Percentiles rank a stretch among this genome's conserved stretches.
Evolutionary conservation across 2,113 vertebrate genomes (phyloP).

Genomic region (Toxotes chatareus): DNA sequence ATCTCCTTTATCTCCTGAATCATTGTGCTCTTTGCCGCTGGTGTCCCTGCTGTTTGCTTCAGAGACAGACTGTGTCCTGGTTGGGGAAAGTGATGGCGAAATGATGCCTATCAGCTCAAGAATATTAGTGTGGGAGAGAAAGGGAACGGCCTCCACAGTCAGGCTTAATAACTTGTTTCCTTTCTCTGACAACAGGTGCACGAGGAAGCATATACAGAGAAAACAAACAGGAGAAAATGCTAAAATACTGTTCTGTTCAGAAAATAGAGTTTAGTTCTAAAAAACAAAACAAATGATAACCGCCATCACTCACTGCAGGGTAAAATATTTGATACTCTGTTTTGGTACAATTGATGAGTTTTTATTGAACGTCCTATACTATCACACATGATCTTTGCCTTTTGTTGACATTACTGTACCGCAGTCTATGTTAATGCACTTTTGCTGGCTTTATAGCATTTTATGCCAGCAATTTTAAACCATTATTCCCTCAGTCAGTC

Average conservation of each 20-base stretch:
- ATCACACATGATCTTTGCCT: slow-evolving; percentile 26
- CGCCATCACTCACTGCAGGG: neutral
- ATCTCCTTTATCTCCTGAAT: neutral
- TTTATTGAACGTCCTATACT: slow-evolving; percentile 34
- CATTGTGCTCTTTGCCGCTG: neutral
- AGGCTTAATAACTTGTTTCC: neutral
- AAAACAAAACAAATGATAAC: neutral
- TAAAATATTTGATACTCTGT: neutral
- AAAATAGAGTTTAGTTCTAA: neutral
- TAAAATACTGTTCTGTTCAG: neutral
- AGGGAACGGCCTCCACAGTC: neutral
- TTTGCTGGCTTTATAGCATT: slow-evolving; percentile 53
- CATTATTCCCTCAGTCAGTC: slow-evolving; percentile 57
- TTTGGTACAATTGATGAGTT: slow-evolving; percentile 16
- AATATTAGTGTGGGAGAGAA: neutral
- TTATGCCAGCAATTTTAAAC: slow-evolving; percentile 51
- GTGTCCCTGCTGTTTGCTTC: neutral
- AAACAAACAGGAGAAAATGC: neutral
- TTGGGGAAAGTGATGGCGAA: too few species aligned
- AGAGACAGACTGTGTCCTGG: neutral
- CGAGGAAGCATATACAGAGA: neutral
- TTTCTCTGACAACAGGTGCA: neutral
- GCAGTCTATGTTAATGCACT: slow-evolving; percentile 44
- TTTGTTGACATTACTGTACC: slow-evolving; percentile 49
- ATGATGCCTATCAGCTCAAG: too few species aligned